Evolutionary conservation across 2,113 vertebrate genomes (phyloP).

Genomic region (Tiliqua scincoides): DNA sequence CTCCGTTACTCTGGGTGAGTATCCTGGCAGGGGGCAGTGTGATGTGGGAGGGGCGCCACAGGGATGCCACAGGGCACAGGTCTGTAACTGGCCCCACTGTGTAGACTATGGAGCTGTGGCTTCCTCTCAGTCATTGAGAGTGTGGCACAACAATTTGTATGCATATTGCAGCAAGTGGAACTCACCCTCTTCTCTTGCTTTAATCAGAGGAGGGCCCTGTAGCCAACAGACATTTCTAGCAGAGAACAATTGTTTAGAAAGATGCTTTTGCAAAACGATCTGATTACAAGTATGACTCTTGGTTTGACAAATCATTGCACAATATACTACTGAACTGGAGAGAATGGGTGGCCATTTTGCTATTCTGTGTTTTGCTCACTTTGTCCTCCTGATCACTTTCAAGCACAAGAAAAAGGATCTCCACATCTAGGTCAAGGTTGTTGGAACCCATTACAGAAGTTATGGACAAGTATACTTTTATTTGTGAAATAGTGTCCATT

Average conservation of each 20-base stretch:
- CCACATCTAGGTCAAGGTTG: not conserved
- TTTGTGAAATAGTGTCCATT: conserved; percentile 43
- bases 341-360: not conserved
- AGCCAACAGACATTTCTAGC: not conserved
- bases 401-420: conserved; percentile 2
- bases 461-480: conserved; percentile 33
- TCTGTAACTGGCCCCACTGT: not conserved
- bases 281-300: not conserved
- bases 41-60: too few species aligned
- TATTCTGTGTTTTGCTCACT: not conserved
- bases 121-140: not conserved
- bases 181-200: not conserved
- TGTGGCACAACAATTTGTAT: not conserved
- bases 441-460: conserved; percentile 3
- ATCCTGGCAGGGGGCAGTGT: too few species aligned
- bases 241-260: not conserved
- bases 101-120: not conserved
- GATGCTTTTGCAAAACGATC: not conserved
- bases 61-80: too few species aligned
- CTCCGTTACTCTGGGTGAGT: too few species aligned
- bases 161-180: not conserved
- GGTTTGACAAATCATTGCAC: not conserved
- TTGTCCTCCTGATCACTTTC: not conserved
- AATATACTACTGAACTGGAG: not conserved
- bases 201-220: not conserved